These are phyloP conservation scores for Cryptomyrus ogoouensis DNA, from an alignment of 2,113 vertebrate species.

Conservation along the genomic window DNA sequence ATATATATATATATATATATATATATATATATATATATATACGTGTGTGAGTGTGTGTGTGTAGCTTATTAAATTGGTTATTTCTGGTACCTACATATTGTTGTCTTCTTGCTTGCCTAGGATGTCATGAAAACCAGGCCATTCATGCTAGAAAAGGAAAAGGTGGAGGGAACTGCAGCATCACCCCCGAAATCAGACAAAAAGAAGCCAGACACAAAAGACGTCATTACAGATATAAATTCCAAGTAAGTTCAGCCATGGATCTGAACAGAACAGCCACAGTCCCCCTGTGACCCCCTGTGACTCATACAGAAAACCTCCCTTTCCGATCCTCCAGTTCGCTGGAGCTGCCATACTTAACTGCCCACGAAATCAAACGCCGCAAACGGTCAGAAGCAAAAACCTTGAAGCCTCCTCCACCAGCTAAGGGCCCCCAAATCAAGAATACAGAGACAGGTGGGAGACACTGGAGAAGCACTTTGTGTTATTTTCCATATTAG, in stretches of 20 bases:
- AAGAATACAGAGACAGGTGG: slow-evolving; percentile 64
- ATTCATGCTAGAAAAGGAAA: slow-evolving; percentile 52
- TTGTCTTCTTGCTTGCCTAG: slow-evolving; percentile 46
- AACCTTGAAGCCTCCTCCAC: slow-evolving; percentile 63
- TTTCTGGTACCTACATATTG: neutral
- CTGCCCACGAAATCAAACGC: slow-evolving; percentile 81
- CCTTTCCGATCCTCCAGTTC: slow-evolving; percentile 59
- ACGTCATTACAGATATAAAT: slow-evolving; percentile 76
- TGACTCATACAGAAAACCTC: neutral
- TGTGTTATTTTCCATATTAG: neutral
- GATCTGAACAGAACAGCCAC: neutral
- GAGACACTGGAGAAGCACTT: neutral
- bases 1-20: neutral
- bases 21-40: neutral
- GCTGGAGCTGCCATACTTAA: slow-evolving; percentile 78
- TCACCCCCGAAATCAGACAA: slow-evolving; percentile 73
- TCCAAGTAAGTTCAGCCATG: slow-evolving; percentile 61
- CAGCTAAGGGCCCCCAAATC: slow-evolving; percentile 70
- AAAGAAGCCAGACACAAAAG: slow-evolving; percentile 77
- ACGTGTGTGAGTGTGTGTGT: neutral
- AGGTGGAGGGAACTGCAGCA: slow-evolving; percentile 68
- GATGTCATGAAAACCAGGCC: slow-evolving; percentile 84
- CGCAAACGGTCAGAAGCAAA: slow-evolving; percentile 79
- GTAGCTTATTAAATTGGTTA: neutral
- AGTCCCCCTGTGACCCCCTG: neutral